Evolutionary conservation across 2,888 invertebrate genomes (phyloP).

Genomic region (Dicranocentrus wangi): DNA sequence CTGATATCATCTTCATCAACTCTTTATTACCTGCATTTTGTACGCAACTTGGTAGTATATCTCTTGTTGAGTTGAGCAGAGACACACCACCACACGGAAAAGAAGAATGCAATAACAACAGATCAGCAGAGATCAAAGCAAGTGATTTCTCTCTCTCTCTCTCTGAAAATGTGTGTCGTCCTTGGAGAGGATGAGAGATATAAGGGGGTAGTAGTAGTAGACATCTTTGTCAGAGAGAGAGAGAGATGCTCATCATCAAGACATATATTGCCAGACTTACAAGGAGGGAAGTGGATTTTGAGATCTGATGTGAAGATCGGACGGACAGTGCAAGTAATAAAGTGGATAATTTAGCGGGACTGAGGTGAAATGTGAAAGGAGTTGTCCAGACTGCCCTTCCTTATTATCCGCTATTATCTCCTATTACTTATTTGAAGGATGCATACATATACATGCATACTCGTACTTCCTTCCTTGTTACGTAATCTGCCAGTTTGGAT

Average conservation of each 20-base stretch:
- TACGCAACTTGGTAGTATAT: neutral
- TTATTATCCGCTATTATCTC: constrained; percentile 12
- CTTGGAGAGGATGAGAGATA: neutral
- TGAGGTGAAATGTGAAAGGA: constrained; percentile 39
- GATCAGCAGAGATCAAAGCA: constrained; percentile 30
- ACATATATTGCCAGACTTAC: constrained; percentile 9
- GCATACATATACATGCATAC: neutral
- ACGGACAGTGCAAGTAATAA: constrained; percentile 27
- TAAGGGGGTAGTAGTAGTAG: neutral
- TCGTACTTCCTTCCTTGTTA: neutral
- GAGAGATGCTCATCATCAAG: constrained; percentile 2
- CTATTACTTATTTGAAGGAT: neutral
- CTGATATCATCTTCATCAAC: constrained; percentile 52
- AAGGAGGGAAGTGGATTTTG: neutral
- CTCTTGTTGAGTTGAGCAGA: neutral
- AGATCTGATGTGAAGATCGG: constrained; percentile 36
- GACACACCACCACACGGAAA: neutral
- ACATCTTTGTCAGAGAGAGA: no score
- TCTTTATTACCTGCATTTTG: constrained; percentile 40
- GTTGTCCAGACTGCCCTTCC: constrained; percentile 48
- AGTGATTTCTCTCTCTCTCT: constrained; percentile 27
- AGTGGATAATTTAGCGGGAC: constrained; percentile 53
- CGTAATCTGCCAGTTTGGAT: neutral
- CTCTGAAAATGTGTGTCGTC: constrained; percentile 10
- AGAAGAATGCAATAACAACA: constrained; percentile 31